These are phyloP conservation scores for Paralvinella palmiformis DNA, from an alignment of 1,140 invertebrate genomes.

Conservation along the genomic window DNA sequence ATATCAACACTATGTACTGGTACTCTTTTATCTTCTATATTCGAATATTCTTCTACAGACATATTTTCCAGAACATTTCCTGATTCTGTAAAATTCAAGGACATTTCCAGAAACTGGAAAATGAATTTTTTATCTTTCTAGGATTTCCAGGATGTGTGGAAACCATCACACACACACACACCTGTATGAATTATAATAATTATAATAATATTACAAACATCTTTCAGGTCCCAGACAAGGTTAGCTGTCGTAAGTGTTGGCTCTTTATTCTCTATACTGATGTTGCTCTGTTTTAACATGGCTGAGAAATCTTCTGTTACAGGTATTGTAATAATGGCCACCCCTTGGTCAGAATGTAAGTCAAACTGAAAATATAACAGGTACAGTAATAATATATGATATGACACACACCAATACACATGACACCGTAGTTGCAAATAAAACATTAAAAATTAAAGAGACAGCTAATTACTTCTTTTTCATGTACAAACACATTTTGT, in stretches of 20 bases:
- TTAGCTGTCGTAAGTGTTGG: constrained; percentile 38
- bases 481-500: not conserved
- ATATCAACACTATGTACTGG: no score
- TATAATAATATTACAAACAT: constrained; percentile 32
- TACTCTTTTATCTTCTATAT: no score
- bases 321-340: constrained; percentile 36
- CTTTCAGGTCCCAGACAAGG: constrained; percentile 44
- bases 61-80: not conserved
- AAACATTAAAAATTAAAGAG: not conserved
- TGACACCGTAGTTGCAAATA: not conserved
- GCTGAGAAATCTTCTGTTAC: constrained; percentile 28
- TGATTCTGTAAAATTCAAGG: not conserved
- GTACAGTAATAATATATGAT: not conserved
- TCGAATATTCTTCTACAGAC: no score
- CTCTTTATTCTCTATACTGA: constrained; percentile 44
- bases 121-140: not conserved
- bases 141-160: not conserved
- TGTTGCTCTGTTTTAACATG: constrained; percentile 34
- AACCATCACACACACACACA: not conserved
- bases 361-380: constrained; percentile 29
- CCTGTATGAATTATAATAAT: not conserved
- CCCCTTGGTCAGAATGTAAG: constrained; percentile 34
- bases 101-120: not conserved
- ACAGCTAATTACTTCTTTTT: not conserved
- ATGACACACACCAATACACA: not conserved